phyloP scores from a whole-genome alignment of 2,113 vertebrate genomes.

The Entelurus aequoreus region DNA sequence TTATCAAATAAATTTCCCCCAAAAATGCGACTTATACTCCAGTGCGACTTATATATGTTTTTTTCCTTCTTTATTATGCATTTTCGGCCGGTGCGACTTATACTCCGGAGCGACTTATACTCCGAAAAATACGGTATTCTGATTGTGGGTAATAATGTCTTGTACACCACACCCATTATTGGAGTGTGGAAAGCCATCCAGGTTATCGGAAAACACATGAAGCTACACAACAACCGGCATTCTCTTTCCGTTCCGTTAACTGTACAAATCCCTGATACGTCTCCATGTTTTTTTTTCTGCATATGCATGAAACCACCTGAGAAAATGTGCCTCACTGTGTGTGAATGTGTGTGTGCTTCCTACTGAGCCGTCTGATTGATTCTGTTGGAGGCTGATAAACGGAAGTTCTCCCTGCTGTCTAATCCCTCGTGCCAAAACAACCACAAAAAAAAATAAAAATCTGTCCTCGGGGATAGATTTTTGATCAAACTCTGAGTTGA shows the following conservation, averaged over 20 bases:
- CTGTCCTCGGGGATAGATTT: background rate
- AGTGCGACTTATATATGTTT: too few relatives aligned
- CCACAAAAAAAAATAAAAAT: background rate
- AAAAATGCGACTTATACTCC: too few relatives aligned
- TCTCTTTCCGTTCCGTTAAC: background rate
- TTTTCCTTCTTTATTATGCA: too few relatives aligned
- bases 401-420: conserved; percentile 55
- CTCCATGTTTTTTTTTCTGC: conserved; percentile 42
- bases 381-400: conserved; percentile 66
- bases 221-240: background rate
- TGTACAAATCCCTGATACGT: conserved; percentile 15
- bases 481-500: background rate
- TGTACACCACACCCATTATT: too few relatives aligned
- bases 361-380: conserved; percentile 62
- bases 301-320: conserved; percentile 45
- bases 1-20: too few relatives aligned
- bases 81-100: too few relatives aligned
- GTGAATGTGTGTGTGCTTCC: conserved; percentile 31
- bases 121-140: too few relatives aligned
- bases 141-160: too few relatives aligned
- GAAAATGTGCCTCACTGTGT: conserved; percentile 16
- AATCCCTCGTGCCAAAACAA: conserved; percentile 52
- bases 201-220: too few relatives aligned
- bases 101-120: too few relatives aligned
- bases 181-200: too few relatives aligned